Evolutionary conservation across 2,888 invertebrate genomes (phyloP), one percentile per base, ranked within the genome.

Genomic region (Listrodromus nycthemerus): DNA sequence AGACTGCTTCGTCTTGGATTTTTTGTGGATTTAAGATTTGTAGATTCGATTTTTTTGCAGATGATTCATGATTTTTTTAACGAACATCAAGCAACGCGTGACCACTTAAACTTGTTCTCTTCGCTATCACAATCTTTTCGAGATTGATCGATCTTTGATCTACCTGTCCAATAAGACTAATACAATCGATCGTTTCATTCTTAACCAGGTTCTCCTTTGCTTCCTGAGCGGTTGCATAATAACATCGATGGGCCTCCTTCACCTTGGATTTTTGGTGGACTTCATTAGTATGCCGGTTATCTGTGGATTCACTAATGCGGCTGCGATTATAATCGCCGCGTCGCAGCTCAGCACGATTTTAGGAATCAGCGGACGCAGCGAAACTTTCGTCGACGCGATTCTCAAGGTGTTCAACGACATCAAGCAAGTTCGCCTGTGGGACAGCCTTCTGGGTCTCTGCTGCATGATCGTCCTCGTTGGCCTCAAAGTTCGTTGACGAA

Each of bases 371-470:
- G 94, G 94, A 6, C 89, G 92, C 8, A 92, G 93, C 21, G 92
- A 94, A 52, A 94, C 93, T 1, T 94, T 95, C 81, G 63, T 94
- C 58, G 94, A 94, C 16, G 93, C 94, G 1, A 55, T 93, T 79
- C 52, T 85, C 30, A 86, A 95, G 88, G 95, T 97, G 82, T 94
- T 97, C 86, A 90, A 94, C 5, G 94, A 96, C 84, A 96, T 98
- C 7, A 93, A 94, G 1, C 93, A 96, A 0, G 94, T 95, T 0
- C 94, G 94, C 41, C 90, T 94, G 8, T 96, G 96, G 94, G 97
- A 97, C 91, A 94, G 96, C 0, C 80, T 96, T 16, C 92, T 97
- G 8, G 97, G 97, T 0, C 85, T 96, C 1, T 88, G 91, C 5
- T 96, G 96, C 0, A 95, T 97, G 63, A 85, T 95, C 2, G 88